Evolutionary conservation across 2,888 invertebrate genomes (phyloP), one percentile per base, ranked within the genome.

Genomic region (Caenorhabditis sinica): DNA sequence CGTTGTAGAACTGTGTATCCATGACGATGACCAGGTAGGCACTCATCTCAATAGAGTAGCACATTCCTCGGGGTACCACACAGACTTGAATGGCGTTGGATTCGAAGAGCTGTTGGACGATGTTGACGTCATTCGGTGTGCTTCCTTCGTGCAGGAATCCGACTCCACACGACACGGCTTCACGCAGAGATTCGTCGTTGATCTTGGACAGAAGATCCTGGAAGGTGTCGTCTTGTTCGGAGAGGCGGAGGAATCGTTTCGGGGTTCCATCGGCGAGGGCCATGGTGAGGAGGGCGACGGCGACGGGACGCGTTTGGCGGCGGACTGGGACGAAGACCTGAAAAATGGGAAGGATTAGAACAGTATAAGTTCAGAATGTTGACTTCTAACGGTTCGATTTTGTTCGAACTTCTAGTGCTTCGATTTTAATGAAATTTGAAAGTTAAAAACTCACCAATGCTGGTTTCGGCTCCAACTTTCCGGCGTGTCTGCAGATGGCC

Each of bases 111-210:
- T 97, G 96, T 92, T 98, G 97, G 13, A 99, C 97, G 66, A 97
- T 94, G 33, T 96, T 95, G 68, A 96, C 95, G 94, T 99, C 99
- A 61, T 95, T 95, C 0, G 95, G 93, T 2, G 95, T 95, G 11
- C 98, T 94, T 13, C 99, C 99, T 94, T 97, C 98, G 93, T 99
- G 99, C 68, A 99, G 95, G 93, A 97, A 99, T 0, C 97, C 98
- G 20, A 99, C 98, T 36, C 99, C 99, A 92, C 97, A 96, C 0
- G 96, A 95, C 0, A 99, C 94, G 0, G 97, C 97, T 93, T 98
- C 98, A 87, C 96, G 96, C 69, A 99, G 93, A 82, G 96, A 96
- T 94, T 96, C 96, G 93, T 98, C 98, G 1, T 95, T 94, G 95
- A 88, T 95, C 86, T 96, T 95, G 89, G 96, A 96, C 72, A 98